Base-by-base conservation (phyloP, 1,140 invertebrate genomes). In the Magallana angulata region DNA sequence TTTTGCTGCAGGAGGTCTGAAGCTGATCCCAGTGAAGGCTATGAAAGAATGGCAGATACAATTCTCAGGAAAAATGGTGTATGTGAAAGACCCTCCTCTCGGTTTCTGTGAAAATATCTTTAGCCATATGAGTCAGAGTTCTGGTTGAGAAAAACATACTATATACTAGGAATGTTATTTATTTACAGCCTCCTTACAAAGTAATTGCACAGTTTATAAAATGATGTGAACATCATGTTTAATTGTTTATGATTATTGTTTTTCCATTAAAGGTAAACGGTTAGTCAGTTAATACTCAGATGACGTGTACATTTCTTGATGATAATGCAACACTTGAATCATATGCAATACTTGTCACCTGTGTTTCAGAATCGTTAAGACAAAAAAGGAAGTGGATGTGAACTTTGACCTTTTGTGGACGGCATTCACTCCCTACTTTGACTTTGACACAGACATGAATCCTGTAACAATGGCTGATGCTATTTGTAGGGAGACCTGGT, bases 391-490 rank as follows among this genome's bases (percentile, higher is more conserved):
- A 18, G 87, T 94, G 1, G 76, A 93, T 60, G 95, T 95, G 7
- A 92, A 92, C 36, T 92, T 95, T 87, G 91, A 93, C 58, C 89
- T 95, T 1, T 86, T 91, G 36, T 95, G 94, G 93, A 92, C 90
- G 82, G 93, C 94, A 11, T 91, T 91, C 24, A 93, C 94, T 71
- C 89, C 89, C 1, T 93, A 91, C 88, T 97, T 97, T 93, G 96
- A 97, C 92, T 97, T 96, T 91, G 96, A 97, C 91, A 95, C 94
- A 0, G 96, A 97, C 90, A 96, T 97, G 94, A 95, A 96, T 60
- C 93, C 96, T 2, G 90, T 92, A 82, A 95, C 95, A 9, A 95
- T 97, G 93, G 96, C 96, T 7, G 95, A 95, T 90, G 96, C 96
- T 59, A 95, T 97, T 85, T 96, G 97, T 0, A 95, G 95, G 85